A percentile compares a stretch with the other conserved stretches of the same genome.
Evolutionary conservation across 2,797 vertebrate genomes (phyloP).

Genomic region (Sebastes kiyomatsui): DNA sequence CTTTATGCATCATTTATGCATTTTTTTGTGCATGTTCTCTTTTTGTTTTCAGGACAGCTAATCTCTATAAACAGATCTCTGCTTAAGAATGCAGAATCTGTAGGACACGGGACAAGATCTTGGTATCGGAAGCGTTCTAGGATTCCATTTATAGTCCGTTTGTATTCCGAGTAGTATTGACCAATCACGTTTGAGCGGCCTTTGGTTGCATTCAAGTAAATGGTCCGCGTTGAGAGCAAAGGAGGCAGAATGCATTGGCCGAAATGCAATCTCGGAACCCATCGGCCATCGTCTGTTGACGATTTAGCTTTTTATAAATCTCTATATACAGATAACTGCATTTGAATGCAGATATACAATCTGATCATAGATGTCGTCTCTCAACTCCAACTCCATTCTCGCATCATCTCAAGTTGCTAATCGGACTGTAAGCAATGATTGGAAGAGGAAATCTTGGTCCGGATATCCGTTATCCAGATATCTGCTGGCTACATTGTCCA

Average conservation of each 20-base stretch:
- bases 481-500: not conserved
- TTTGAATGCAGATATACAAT: too few species aligned
- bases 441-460: not conserved
- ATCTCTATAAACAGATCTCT: too few species aligned
- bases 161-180: too few species aligned
- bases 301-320: not conserved
- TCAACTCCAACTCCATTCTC: not conserved
- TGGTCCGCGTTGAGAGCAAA: not conserved
- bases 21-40: too few species aligned
- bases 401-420: not conserved
- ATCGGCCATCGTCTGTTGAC: not conserved
- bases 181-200: not conserved
- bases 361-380: too few species aligned
- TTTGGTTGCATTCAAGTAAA: not conserved
- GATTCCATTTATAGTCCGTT: too few species aligned
- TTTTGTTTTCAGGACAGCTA: too few species aligned
- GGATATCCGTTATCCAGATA: not conserved
- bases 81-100: too few species aligned
- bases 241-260: not conserved
- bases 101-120: too few species aligned
- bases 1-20: too few species aligned
- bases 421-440: not conserved
- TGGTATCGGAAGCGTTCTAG: too few species aligned
- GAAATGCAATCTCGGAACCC: not conserved
- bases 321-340: too few species aligned